Percentiles rank a stretch among this genome's conserved stretches.
Conservation (phyloP, 2,113 vertebrate species). For the Eptatretus burgeri region DNA sequence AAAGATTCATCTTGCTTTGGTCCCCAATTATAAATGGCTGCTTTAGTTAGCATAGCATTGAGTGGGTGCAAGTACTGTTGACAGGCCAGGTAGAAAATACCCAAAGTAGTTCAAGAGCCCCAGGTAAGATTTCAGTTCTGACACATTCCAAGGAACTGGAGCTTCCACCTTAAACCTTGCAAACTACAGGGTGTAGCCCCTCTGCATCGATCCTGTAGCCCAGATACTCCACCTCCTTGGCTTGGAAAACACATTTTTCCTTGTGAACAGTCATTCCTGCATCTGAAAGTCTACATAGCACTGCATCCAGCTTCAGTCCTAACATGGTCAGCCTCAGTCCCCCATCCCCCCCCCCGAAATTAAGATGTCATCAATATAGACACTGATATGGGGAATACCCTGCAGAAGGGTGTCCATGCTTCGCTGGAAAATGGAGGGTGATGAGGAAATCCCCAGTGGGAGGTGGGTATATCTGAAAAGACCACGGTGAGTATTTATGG, state of each 20-base stretch:
- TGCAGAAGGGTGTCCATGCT: background rate
- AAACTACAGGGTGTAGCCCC: background rate
- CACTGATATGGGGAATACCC: background rate
- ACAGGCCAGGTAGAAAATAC: background rate
- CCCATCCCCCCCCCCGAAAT: background rate
- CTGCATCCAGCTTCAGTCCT: background rate
- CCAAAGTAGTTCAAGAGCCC: background rate
- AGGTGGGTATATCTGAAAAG: background rate
- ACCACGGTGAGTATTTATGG: background rate
- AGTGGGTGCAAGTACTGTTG: background rate
- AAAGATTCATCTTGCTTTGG: background rate
- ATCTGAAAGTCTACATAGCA: background rate
- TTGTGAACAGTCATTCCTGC: background rate
- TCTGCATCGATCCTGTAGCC: background rate
- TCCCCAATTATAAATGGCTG: background rate
- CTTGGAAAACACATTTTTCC: slow-evolving; percentile 1
- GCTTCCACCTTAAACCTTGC: background rate
- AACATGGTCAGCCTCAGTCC: background rate
- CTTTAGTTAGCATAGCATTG: background rate
- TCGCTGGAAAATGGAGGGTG: background rate
- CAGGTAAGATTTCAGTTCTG: background rate
- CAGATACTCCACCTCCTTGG: slow-evolving; percentile 1
- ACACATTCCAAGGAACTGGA: background rate
- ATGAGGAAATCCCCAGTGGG: background rate
- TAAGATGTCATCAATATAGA: background rate